Base-by-base conservation (phyloP, 2,113 vertebrate genomes). In the Siniperca chuatsi region DNA sequence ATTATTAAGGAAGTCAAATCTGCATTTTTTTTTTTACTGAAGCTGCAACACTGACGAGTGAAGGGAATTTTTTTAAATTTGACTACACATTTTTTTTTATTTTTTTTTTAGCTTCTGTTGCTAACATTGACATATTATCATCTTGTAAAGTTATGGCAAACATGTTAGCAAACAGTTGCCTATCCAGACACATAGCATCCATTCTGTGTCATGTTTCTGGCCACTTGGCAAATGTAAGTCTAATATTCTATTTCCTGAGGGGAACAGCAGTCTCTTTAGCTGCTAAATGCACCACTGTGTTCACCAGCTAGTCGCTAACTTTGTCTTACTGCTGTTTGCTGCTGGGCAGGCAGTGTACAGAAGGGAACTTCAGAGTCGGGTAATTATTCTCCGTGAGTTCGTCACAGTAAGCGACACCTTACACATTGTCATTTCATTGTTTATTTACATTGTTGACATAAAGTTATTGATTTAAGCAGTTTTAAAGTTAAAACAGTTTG, bases 1-100 rank as follows among this genome's bases (percentile, higher is more conserved):
- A 69, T 73, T 42, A 64, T 4, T 7, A 48, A 78, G 40, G 48
- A 74, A 64, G 55, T 64, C 46, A 67, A 64, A 52, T 62, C n/a
- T 50, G 62, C 25, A 1, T 44, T 37, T 40, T 64, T 37, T 37
- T 16, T 40, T 64, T 37, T n/a, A 16, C 48, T 16, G 25, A 75
- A 42, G 33, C 8, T 8, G 16, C 42, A 23, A 23, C 5, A 1
- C 25, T 9, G 4, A 40, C 25, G 42, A 35, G 10, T 76, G 4
- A 8, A 0, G 2, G 15, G 9, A 58, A 57, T 25, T 72, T 9
- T 8, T 9, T 6, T 23, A 6, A n/a, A 9, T 35, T 33, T 20
- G 40, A 50, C 23, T 20, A 2, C 25, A 12, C 37, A 46, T 46
- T 46, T 2, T 21, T 37, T 21, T 37, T n/a, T n/a, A n/a, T n/a